Evolutionary conservation across 1,140 invertebrate genomes (phyloP).

Genomic region (Ceratosolen fusciceps): DNA sequence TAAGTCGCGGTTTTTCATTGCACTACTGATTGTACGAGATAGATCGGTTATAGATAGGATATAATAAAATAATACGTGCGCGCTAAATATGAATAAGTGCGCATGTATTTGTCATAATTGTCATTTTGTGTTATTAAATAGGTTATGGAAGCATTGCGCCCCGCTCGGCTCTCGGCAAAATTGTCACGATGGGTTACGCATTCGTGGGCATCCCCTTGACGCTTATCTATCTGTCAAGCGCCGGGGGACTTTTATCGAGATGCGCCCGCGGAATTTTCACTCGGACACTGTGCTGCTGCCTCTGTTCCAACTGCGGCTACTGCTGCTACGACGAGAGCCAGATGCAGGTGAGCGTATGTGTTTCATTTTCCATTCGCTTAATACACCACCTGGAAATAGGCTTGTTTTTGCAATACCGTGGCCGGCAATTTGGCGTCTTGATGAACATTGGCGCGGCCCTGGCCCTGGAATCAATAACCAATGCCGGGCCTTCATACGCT

Average conservation of each 20-base stretch:
- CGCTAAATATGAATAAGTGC: too few species aligned
- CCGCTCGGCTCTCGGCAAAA: slow-evolving; percentile 83
- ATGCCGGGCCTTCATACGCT: too few species aligned
- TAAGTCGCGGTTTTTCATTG: too few species aligned
- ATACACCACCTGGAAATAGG: slow-evolving; percentile 29
- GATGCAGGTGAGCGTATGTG: slow-evolving; percentile 74
- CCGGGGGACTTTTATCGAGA: slow-evolving; percentile 85
- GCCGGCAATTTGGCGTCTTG: too few species aligned
- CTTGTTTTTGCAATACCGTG: too few species aligned
- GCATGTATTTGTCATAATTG: too few species aligned
- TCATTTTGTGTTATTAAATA: slow-evolving; percentile 69
- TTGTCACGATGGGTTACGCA: slow-evolving; percentile 91
- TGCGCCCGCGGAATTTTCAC: slow-evolving; percentile 91
- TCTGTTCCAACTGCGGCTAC: slow-evolving; percentile 88
- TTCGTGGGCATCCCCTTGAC: slow-evolving; percentile 92
- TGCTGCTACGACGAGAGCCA: slow-evolving; percentile 87
- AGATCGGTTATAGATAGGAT: too few species aligned
- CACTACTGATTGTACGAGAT: too few species aligned
- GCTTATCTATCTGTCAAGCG: slow-evolving; percentile 87
- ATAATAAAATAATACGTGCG: too few species aligned
- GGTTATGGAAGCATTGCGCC: slow-evolving; percentile 92
- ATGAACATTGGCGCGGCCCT: too few species aligned
- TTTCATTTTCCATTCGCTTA: slow-evolving; percentile 42
- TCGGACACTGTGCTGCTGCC: slow-evolving; percentile 84
- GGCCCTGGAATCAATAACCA: too few species aligned